Conservation (phyloP, 2,797 vertebrate genomes). For the Hydrocynus forskahlii region DNA sequence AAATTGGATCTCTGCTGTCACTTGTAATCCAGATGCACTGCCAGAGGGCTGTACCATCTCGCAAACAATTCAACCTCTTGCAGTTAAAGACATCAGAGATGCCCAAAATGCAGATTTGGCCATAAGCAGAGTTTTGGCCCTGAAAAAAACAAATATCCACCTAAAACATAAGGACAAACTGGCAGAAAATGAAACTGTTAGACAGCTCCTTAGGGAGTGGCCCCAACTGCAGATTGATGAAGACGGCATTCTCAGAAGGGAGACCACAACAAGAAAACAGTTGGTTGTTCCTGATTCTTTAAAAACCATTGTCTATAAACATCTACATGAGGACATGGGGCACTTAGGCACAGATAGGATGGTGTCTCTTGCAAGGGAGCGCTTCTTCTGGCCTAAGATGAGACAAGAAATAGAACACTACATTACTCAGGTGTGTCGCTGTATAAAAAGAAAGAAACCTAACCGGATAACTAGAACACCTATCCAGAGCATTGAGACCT, state of each 20-base stretch:
- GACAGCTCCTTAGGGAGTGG: no score
- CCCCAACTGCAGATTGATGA: no score
- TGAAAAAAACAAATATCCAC: no score
- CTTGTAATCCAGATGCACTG: constrained; percentile 10
- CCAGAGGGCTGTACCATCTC: background rate
- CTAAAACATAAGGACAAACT: no score
- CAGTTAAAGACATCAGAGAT: no score
- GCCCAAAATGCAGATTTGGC: no score
- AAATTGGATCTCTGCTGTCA: constrained; percentile 20
- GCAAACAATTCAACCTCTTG: no score
- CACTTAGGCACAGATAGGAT: background rate
- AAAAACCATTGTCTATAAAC: background rate
- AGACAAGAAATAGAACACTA: background rate
- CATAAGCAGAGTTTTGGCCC: no score
- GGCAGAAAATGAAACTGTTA: no score
- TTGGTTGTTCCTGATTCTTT: no score
- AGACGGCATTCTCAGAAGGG: no score
- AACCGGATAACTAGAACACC: constrained; percentile 6
- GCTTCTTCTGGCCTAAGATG: constrained; percentile 15
- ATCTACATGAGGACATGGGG: background rate
- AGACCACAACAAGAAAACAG: no score
- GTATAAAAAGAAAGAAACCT: constrained; percentile 3
- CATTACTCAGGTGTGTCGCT: background rate
- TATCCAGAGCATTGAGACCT: constrained; percentile 10
- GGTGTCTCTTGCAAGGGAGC: background rate